Percentiles rank a stretch among this genome's conserved stretches.
These are phyloP conservation scores for Pissodes strobi DNA, from an alignment of 1,140 invertebrate species.

Conservation along the genomic window DNA sequence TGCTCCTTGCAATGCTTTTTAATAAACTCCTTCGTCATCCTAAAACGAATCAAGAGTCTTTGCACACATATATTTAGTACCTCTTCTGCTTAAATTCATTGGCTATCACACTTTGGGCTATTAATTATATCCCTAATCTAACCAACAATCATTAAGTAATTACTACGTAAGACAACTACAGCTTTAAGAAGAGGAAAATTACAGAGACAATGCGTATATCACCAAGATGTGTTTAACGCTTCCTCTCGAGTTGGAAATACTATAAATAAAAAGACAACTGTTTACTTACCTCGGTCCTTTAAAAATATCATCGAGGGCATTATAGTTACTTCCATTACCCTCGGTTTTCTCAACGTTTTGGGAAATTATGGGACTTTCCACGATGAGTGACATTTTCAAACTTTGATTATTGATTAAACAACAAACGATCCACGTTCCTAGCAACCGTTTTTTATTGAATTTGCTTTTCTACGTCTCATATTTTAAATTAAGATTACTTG, in stretches of 20 bases:
- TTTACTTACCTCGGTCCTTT: slow-evolving; percentile 40
- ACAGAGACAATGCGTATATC: no score
- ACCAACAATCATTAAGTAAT: no score
- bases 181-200: no score
- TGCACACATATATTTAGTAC: no score
- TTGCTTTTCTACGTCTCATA: no score
- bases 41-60: slow-evolving; percentile 43
- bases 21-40: slow-evolving; percentile 77
- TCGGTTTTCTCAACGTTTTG: slow-evolving; percentile 20
- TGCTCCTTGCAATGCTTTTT: slow-evolving; percentile 82
- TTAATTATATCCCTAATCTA: no score
- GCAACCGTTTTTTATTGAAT: no score
- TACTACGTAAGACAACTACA: no score
- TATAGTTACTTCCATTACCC: slow-evolving; percentile 27
- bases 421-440: not conserved
- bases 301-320: slow-evolving; percentile 34
- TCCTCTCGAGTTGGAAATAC: not conserved
- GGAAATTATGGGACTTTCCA: slow-evolving; percentile 3
- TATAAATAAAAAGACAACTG: not conserved
- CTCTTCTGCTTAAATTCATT: not conserved
- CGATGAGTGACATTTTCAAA: slow-evolving; percentile 35
- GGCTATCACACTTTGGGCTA: not conserved
- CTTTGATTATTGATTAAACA: slow-evolving; percentile 38
- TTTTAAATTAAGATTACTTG: no score
- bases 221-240: no score